Evolutionary conservation across 2,797 vertebrate genomes (phyloP), one percentile per base, ranked within the genome.

Genomic region (Neostethus bicornis): DNA sequence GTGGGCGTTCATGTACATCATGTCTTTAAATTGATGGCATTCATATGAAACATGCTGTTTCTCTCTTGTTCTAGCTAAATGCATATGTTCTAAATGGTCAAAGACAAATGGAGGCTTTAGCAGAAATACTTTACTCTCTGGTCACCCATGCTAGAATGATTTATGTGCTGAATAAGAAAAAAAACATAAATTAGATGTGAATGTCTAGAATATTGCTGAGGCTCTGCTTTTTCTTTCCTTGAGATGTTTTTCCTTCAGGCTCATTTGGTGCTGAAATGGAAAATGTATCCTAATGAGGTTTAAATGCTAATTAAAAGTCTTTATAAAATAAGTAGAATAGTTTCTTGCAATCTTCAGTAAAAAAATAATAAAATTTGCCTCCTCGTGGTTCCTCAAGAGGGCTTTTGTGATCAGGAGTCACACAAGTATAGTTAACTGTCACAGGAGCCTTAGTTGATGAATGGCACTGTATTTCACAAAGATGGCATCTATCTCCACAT

Each of bases 31-130:
- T 80, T 77, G 76, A 74, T 4, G 34, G 66, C 34, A 42, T 66
- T 23, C 6, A 12, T 32, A 67, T 86, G 63, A 87, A 86, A 87
- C 85, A 85, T 89, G 68, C 81, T 88, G 39, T 0, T n/a, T 6
- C 24, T 56, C 31, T 24, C 29, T 4, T 62, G 37, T 29, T n/a
- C 39, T 47, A 52, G 57, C 45, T 28, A 64, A 25, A 60, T 34
- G 34, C 28, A 26, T 60, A 28, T 47, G 39, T 53, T 34, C 1
- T 45, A 38, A 64, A 25, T 20, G 51, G 83, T 78, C 68, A 69
- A 73, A 65, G 48, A 39, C 6, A 3, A 31, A 13, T 29, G 49
- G 44, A 47, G 19, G 31, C 31, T 61, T 38, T 52, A 56, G 49
- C 46, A 29, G 34, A 38, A 39, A 14, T n/a, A 20, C 49, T 26